Conservation (phyloP, 2,888 invertebrate genomes). For the Electrophaes corylata region DNA sequence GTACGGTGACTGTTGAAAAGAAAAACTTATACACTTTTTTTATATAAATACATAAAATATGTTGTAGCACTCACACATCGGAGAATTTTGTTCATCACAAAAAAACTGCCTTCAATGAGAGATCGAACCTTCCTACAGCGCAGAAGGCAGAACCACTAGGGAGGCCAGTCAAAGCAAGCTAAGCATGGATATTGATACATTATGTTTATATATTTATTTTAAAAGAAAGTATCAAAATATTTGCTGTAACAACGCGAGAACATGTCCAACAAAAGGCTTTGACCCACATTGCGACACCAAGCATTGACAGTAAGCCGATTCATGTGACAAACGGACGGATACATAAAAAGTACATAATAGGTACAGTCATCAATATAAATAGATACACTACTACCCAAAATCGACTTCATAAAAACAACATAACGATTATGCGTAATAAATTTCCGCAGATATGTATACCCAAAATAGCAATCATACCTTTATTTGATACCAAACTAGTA, state of each 20-base stretch:
- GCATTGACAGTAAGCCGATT: constrained; percentile 20
- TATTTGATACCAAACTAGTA: no score
- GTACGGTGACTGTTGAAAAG: no score
- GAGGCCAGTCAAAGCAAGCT: background rate
- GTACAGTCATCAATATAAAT: constrained; percentile 14
- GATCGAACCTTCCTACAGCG: background rate
- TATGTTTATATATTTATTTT: background rate
- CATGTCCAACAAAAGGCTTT: constrained; percentile 14
- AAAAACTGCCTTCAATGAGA: no score
- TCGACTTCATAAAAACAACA: background rate
- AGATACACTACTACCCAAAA: background rate
- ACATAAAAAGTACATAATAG: constrained; percentile 17
- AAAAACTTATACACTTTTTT: no score
- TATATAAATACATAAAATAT: no score
- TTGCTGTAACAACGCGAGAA: constrained; percentile 5
- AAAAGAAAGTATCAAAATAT: constrained; percentile 11
- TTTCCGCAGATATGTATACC: no score
- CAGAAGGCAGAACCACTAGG: background rate
- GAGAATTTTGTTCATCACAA: no score
- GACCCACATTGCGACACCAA: constrained; percentile 19
- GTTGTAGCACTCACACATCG: no score
- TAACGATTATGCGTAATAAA: no score
- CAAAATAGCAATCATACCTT: no score
- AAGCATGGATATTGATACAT: background rate
- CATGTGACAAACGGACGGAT: constrained; percentile 23